A percentile compares a stretch with the other conserved stretches of the same genome.
Conservation (phyloP, 2,797 vertebrate species). For the Spinibarbus caldwelli region DNA sequence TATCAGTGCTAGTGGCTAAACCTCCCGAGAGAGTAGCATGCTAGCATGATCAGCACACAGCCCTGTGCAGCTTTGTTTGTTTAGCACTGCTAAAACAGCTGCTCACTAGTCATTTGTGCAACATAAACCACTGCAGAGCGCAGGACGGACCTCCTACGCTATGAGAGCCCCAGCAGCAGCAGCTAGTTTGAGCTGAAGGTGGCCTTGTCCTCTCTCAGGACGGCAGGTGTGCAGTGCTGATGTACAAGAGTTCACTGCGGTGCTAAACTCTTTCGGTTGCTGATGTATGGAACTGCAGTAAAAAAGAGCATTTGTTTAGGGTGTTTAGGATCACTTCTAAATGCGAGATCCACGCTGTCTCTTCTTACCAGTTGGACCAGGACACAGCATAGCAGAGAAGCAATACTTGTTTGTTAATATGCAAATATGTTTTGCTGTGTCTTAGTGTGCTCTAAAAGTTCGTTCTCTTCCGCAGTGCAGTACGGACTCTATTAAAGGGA, state of each 20-base stretch:
- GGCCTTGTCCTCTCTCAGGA: constrained; percentile 66
- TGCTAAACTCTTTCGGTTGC: constrained; percentile 17
- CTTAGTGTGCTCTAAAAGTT: constrained; percentile 61
- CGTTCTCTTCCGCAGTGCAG: constrained; percentile 63
- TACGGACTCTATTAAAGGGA: constrained; percentile 74
- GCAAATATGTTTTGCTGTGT: constrained; percentile 40
- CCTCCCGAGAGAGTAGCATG: constrained; percentile 4
- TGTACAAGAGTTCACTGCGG: constrained; percentile 58
- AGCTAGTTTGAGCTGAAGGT: constrained; percentile 30
- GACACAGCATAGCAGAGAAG: not conserved
- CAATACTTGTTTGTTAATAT: constrained; percentile 5
- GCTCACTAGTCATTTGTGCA: constrained; percentile 17
- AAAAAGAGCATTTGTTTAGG: not conserved
- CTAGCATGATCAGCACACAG: constrained; percentile 22
- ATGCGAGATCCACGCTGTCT: not conserved
- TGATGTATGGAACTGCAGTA: constrained; percentile 2
- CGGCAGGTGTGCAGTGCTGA: constrained; percentile 58
- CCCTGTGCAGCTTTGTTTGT: constrained; percentile 40
- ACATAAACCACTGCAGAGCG: constrained; percentile 27
- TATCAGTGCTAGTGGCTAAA: constrained; percentile 6
- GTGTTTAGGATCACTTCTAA: constrained; percentile 12
- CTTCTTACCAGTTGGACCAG: not conserved
- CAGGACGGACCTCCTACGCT: constrained; percentile 4
- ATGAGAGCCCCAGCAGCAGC: not conserved
- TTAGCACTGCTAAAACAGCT: constrained; percentile 40